Conservation (phyloP, 1,140 invertebrate genomes). For the Bombus cullumanus region DNA sequence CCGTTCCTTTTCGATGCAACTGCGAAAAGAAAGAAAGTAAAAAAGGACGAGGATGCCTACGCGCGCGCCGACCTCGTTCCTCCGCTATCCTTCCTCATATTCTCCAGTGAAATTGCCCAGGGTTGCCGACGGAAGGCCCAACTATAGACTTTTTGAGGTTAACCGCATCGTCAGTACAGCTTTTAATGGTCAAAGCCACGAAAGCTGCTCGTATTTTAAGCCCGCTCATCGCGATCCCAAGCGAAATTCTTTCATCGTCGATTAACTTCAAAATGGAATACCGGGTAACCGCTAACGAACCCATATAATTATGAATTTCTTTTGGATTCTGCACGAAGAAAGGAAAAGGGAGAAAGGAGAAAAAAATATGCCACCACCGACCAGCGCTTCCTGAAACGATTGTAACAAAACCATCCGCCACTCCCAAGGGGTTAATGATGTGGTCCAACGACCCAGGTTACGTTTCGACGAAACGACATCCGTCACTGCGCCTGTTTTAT, state of each 20-base stretch:
- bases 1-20: constrained; percentile 47
- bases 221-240: constrained; percentile 48
- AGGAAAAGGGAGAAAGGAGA: background rate
- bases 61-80: constrained; percentile 58
- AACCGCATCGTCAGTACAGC: constrained; percentile 65
- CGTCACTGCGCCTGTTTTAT: background rate
- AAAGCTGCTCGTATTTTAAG: constrained; percentile 67
- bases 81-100: constrained; percentile 61
- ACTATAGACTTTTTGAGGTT: constrained; percentile 69
- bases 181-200: constrained; percentile 70
- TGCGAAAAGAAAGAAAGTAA: constrained; percentile 35
- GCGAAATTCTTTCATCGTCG: constrained; percentile 67
- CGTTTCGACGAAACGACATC: constrained; percentile 1
- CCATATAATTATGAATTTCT: constrained; percentile 51
- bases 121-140: constrained; percentile 63
- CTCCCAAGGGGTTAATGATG: no score
- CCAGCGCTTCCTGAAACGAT: constrained; percentile 1
- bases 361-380: background rate
- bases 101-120: constrained; percentile 60
- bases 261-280: constrained; percentile 61
- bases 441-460: background rate
- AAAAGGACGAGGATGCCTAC: constrained; percentile 50
- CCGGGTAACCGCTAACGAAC: constrained; percentile 55
- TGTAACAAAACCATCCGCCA: background rate
- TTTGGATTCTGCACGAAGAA: background rate